phyloP scores from a whole-genome alignment of 1,140 invertebrate genomes.

The Aricia agestis region DNA sequence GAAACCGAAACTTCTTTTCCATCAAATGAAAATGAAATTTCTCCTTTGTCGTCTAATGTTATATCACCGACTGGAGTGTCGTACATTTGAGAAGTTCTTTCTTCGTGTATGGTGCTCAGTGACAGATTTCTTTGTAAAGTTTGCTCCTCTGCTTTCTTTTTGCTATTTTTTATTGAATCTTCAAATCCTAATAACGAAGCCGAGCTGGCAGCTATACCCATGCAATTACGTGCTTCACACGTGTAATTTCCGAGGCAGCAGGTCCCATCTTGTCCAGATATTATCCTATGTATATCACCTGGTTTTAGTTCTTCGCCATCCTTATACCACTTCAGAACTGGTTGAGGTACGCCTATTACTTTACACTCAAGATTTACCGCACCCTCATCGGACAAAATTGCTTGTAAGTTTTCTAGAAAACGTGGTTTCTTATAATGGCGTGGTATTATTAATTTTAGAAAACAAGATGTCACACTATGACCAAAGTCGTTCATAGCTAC shows the following conservation, averaged over 20 bases:
- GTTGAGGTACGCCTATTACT: slow-evolving; percentile 94
- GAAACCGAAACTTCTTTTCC: slow-evolving; percentile 94
- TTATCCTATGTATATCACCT: slow-evolving; percentile 93
- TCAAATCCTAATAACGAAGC: slow-evolving; percentile 92
- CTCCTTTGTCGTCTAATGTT: slow-evolving; percentile 87
- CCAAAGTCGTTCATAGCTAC: slow-evolving; percentile 92
- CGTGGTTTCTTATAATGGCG: slow-evolving; percentile 91
- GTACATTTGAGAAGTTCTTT: slow-evolving; percentile 90
- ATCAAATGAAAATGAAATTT: slow-evolving; percentile 92
- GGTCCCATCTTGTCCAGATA: slow-evolving; percentile 91
- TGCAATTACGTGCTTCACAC: slow-evolving; percentile 94
- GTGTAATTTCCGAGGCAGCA: slow-evolving; percentile 95
- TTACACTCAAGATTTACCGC: slow-evolving; percentile 95
- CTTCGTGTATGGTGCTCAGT: slow-evolving; percentile 92
- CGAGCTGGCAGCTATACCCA: slow-evolving; percentile 92
- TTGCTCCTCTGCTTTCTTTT: slow-evolving; percentile 75
- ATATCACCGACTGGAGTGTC: slow-evolving; percentile 87
- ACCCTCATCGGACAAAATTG: slow-evolving; percentile 89
- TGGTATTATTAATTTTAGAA: slow-evolving; percentile 89
- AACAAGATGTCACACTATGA: slow-evolving; percentile 90
- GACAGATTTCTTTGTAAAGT: slow-evolving; percentile 84
- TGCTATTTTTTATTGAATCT: slow-evolving; percentile 79
- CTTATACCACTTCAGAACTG: slow-evolving; percentile 93
- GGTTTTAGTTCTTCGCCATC: slow-evolving; percentile 92
- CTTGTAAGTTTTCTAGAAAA: slow-evolving; percentile 89